These are phyloP conservation scores for Heliothis peltigera DNA, from an alignment of 2,888 invertebrate genomes.

Conservation along the genomic window DNA sequence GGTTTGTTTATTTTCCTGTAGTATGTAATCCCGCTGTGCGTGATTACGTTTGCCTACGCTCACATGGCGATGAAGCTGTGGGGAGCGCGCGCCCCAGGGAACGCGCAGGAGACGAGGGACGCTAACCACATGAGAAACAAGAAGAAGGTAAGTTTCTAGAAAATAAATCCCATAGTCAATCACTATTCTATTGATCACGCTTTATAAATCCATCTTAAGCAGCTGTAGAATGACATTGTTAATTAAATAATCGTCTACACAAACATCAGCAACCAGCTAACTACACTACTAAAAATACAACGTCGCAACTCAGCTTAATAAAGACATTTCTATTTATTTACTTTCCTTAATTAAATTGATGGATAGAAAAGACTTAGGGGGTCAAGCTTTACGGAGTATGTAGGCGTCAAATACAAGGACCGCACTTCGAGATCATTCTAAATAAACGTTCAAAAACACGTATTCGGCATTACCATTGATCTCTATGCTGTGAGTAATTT, in stretches of 20 bases:
- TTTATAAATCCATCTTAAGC: too few species aligned
- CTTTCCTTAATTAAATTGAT: background rate
- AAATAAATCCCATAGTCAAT: background rate
- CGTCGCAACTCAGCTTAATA: too few species aligned
- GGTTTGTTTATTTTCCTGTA: constrained; percentile 69
- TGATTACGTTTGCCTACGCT: constrained; percentile 95
- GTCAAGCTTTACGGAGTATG: too few species aligned
- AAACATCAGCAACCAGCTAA: too few species aligned
- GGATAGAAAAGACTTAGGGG: background rate
- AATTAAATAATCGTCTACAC: too few species aligned
- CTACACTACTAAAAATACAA: too few species aligned
- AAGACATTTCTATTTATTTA: too few species aligned
- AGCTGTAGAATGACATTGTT: too few species aligned
- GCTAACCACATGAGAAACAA: constrained; percentile 95
- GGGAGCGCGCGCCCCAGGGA: constrained; percentile 94
- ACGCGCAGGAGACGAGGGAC: constrained; percentile 94
- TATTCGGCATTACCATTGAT: background rate
- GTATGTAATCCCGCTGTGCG: constrained; percentile 94
- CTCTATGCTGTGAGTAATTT: background rate
- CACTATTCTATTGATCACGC: too few species aligned
- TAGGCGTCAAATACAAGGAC: background rate
- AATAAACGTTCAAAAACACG: background rate
- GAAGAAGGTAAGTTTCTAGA: constrained; percentile 91
- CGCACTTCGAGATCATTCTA: background rate
- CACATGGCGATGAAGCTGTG: constrained; percentile 95